A percentile compares a stretch with the other conserved stretches of the same genome.
phyloP scores from a whole-genome alignment of 2,113 vertebrate species.

The crab-eating macaque (Macaca fascicularis) region T2T-MFA8v1.1 NC_088395.1:137183501-137184000 shows the following conservation, averaged over 20 bases:
- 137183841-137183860: constrained; percentile 21
- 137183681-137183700: background rate
- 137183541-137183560: constrained; percentile 43
- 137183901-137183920: background rate
- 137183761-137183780: constrained; percentile 18
- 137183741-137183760: background rate
- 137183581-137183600: background rate
- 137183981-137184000: background rate
- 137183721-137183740: background rate
- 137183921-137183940: background rate
- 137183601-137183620: constrained; percentile 30
- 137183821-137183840: constrained; percentile 17
- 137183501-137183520: background rate
- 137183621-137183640: background rate
- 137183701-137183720: constrained; percentile 27
- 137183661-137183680: background rate
- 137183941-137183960: background rate
- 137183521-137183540: constrained; percentile 47
- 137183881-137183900: background rate
- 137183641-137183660: background rate
- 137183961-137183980: background rate
- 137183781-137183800: background rate
- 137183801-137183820: background rate
- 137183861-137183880: constrained; percentile 31
- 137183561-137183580: constrained; percentile 2